Evolutionary conservation across 2,888 invertebrate genomes (phyloP).

Genomic region (Xylota segnis): DNA sequence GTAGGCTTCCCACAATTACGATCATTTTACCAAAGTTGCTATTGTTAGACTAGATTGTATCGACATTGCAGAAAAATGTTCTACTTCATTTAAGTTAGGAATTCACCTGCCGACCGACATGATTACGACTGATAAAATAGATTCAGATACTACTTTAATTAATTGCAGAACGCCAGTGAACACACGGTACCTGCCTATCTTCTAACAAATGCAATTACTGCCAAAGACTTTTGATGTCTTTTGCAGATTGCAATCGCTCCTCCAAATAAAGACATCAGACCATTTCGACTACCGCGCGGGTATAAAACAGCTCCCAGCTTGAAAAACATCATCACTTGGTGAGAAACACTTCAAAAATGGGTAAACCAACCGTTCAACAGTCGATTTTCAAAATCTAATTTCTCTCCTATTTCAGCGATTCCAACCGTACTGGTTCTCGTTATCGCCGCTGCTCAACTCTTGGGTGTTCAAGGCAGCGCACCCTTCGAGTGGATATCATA

Average conservation of each 20-base stretch:
- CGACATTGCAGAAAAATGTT: not conserved
- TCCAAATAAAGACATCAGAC: slow-evolving; percentile 22
- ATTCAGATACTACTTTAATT: slow-evolving; percentile 28
- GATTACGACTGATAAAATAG: slow-evolving; percentile 13
- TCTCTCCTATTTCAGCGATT: slow-evolving; percentile 6
- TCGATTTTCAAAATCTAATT: not conserved
- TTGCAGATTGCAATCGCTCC: slow-evolving; percentile 35
- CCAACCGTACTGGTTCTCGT: slow-evolving; percentile 12
- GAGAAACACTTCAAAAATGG: slow-evolving; percentile 34
- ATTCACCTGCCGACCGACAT: not conserved
- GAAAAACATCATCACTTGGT: slow-evolving; percentile 19
- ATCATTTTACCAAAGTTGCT: not conserved
- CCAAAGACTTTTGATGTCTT: slow-evolving; percentile 29
- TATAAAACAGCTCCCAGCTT: slow-evolving; percentile 31
- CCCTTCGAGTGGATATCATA: slow-evolving; percentile 47
- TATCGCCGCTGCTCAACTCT: slow-evolving; percentile 12
- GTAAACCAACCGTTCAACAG: slow-evolving; percentile 4
- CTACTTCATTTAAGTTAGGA: not conserved
- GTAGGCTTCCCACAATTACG: not conserved
- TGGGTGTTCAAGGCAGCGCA: not conserved
- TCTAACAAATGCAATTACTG: slow-evolving; percentile 8
- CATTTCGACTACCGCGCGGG: not conserved
- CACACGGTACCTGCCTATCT: not conserved
- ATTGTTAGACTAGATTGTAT: not conserved
- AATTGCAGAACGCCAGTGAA: slow-evolving; percentile 11